These are phyloP conservation scores for Diuraphis noxia DNA, from an alignment of 1,140 invertebrate species.

Conservation along the genomic window DNA sequence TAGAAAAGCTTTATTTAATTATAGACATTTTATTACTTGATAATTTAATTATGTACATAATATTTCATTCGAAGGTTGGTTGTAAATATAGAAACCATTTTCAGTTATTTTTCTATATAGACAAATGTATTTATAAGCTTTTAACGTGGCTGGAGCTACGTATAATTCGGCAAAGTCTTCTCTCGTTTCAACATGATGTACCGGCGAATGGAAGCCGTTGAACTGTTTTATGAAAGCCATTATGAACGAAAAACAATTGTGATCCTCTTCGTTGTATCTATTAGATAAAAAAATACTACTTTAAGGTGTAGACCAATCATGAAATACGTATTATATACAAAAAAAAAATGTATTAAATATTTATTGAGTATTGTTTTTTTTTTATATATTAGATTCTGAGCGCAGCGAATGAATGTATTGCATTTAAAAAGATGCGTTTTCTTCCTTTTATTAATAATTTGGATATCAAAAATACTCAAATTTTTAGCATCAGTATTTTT, in stretches of 20 bases:
- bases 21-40: background rate
- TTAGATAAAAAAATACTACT: slow-evolving; percentile 12
- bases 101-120: slow-evolving; percentile 69
- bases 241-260: slow-evolving; percentile 82
- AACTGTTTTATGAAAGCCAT: slow-evolving; percentile 72
- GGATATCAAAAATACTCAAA: too few relatives aligned
- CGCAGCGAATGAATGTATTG: too few relatives aligned
- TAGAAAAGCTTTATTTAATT: background rate
- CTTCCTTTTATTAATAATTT: too few relatives aligned
- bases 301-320: background rate
- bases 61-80: slow-evolving; percentile 44
- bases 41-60: background rate
- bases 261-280: slow-evolving; percentile 71
- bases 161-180: slow-evolving; percentile 75
- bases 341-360: background rate
- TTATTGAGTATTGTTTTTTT: background rate
- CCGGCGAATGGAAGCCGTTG: slow-evolving; percentile 68
- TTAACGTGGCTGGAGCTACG: slow-evolving; percentile 73
- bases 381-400: too few relatives aligned
- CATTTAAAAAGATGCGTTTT: too few relatives aligned
- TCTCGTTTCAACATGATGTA: slow-evolving; percentile 65
- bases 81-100: slow-evolving; percentile 56
- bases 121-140: slow-evolving; percentile 79
- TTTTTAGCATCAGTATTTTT: too few relatives aligned
- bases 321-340: background rate